Conservation (phyloP, 2,113 vertebrate species). For the Pogona vitticeps region DNA sequence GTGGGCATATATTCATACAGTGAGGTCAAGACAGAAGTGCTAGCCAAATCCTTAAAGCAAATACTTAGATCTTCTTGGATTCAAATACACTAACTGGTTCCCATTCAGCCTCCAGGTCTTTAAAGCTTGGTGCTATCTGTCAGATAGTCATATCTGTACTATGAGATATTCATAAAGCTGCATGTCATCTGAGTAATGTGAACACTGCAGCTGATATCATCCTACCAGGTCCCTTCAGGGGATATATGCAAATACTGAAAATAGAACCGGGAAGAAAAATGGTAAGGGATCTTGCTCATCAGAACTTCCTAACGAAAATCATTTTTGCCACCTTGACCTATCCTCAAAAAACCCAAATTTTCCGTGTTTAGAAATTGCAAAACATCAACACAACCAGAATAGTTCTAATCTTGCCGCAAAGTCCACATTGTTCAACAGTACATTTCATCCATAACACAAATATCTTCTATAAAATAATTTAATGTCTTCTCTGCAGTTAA, state of each 20-base stretch:
- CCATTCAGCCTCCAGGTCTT: constrained; percentile 43
- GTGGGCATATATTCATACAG: constrained; percentile 11
- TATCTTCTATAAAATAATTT: background rate
- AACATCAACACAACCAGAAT: background rate
- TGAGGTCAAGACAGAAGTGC: constrained; percentile 34
- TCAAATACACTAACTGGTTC: constrained; percentile 44
- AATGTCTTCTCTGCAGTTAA: background rate
- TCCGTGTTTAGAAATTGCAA: background rate
- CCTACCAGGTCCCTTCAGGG: constrained; percentile 30
- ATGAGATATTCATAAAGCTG: constrained; percentile 53
- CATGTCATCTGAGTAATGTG: constrained; percentile 46
- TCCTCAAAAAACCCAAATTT: background rate
- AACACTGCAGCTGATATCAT: constrained; percentile 44
- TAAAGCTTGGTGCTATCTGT: constrained; percentile 42
- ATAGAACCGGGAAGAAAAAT: constrained; percentile 24
- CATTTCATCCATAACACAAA: background rate
- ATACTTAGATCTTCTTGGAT: constrained; percentile 38
- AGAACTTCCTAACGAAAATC: background rate
- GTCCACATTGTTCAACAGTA: background rate
- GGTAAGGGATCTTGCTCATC: background rate
- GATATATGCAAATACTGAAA: constrained; percentile 33
- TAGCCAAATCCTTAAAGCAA: constrained; percentile 48
- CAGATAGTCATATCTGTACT: constrained; percentile 48
- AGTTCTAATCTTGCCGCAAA: background rate
- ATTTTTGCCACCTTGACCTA: background rate